Evolutionary conservation across 37 sponge, comb jelly and placozoan species (phyloP), one percentile per base, ranked within the genome.

Genomic region (Haliclona indistincta): DNA sequence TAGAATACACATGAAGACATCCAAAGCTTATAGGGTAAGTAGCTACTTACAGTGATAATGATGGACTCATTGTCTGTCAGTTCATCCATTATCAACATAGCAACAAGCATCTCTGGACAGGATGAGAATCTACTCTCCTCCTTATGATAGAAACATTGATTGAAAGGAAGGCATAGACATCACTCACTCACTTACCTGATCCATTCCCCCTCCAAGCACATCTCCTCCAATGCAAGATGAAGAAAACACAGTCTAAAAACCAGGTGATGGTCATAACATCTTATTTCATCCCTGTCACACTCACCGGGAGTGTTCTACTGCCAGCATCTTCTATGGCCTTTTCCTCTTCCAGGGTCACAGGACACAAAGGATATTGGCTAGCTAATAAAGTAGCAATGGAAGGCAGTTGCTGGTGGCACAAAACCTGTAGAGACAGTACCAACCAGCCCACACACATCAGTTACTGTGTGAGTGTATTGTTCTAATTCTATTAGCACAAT

Each of bases 41-140:
- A n/a, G n/a, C n/a, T n/a, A 44, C 86, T 73, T 36, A 90, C 91
- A 38, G 62, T 69, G 51, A 90, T 61, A 8, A 86, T 63, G 34
- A 92, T 54, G 25, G 94, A 79, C 63, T 93, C 94, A 72, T 93
- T 88, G 43, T 44, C 42, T 20, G 81, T 83, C 86, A 93, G 71
- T 7, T 20, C 66, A 8, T 81, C 86, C 83, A 89, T 73, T 1
- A 89, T 42, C 52, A 93, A 64, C 43, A 67, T 56, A 4, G 91
- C 66, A 0, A 85, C 76, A 13, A 93, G 58, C 43, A 89, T 63
- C 71, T 93, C 94, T 28, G 94, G 94, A n/a, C 62, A 88, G 19
- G 77, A 60, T 25, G 43, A 73, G 63, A 85, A 82, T 15, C 79
- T 65, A 11, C 82, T 56, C 70, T 91, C 87, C 63, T 91, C 90